Evolutionary conservation across 1,140 invertebrate species (phyloP).

Genomic region (Tetramorium alpestre): DNA sequence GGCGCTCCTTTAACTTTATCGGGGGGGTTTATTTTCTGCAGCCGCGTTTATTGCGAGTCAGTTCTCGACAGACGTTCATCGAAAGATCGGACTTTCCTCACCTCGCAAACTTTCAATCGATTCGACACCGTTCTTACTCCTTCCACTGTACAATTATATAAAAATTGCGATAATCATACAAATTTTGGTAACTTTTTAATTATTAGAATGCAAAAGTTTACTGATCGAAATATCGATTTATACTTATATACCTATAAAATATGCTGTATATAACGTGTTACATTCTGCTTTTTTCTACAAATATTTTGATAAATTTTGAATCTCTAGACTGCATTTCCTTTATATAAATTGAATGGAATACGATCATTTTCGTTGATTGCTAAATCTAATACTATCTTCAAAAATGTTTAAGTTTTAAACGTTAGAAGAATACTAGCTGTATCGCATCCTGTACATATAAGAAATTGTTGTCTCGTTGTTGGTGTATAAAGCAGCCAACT

Average conservation of each 20-base stretch:
- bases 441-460: neutral
- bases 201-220: neutral
- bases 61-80: constrained; percentile 48
- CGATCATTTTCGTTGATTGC: neutral
- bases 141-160: neutral
- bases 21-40: constrained; percentile 33
- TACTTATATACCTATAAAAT: neutral
- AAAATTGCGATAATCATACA: constrained; percentile 20
- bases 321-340: neutral
- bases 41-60: constrained; percentile 50
- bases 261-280: neutral
- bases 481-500: neutral
- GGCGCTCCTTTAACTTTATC: constrained; percentile 17
- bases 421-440: neutral
- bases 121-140: constrained; percentile 43
- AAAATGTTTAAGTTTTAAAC: neutral
- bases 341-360: neutral
- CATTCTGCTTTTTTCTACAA: neutral
- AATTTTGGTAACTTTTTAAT: constrained; percentile 29
- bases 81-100: constrained; percentile 54
- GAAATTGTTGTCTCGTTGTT: neutral
- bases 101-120: constrained; percentile 66
- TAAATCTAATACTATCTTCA: neutral
- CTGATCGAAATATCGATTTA: constrained; percentile 19
- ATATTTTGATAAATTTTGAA: neutral